Base-by-base conservation (phyloP, 2,113 vertebrate genomes). In the Gobiocypris rarus region DNA sequence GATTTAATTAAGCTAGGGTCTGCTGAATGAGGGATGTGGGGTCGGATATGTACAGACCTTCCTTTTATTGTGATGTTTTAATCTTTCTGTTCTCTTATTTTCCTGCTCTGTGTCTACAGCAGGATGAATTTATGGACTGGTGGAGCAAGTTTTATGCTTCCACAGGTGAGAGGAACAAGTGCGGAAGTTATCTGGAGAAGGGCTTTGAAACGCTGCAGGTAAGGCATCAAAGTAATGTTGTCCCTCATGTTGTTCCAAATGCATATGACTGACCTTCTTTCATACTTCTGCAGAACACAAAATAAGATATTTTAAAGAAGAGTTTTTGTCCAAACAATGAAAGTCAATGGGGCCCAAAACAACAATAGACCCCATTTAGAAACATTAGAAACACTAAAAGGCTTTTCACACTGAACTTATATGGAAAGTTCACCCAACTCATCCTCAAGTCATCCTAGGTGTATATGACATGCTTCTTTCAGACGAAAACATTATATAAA, bases 141-240 rank as follows among this genome's bases (percentile, higher is more conserved):
- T 99, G 98, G 98, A 97, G 97, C 90, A 99, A 99, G 86, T 98
- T 98, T 86, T 99, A 96, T 0, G 96, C 98, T 9, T 98, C 98
- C 0, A 92, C 84, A 0, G 98, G 97, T 75, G 96, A 98, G 86
- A 96, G 90, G 2, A 95, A 95, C 59, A 99, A 97, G 84, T 99
- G 95, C 9, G 97, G 96, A 6, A 91, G 89, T 28, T 99, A 99
- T 76, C 75, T 99, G 88, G 97, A 99, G 82, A 96, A 94, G 88
- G 97, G 96, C 83, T 95, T 96, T 3, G 98, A 99, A 89, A 98
- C 93, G 0, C 89, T 99, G 67, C 92, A 96, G 97, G 98, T 99
- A 86, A 87, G 28, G 24, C 24, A 8, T 48, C 43, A 10, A 48
- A 24, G 6, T 65, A 65, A 65, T 9, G 17, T 22, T 54, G 61